Percentiles rank a stretch among this genome's conserved stretches.
Evolutionary conservation across 1,140 invertebrate species (phyloP).

Genomic region (Alviniconcha marisindica): DNA sequence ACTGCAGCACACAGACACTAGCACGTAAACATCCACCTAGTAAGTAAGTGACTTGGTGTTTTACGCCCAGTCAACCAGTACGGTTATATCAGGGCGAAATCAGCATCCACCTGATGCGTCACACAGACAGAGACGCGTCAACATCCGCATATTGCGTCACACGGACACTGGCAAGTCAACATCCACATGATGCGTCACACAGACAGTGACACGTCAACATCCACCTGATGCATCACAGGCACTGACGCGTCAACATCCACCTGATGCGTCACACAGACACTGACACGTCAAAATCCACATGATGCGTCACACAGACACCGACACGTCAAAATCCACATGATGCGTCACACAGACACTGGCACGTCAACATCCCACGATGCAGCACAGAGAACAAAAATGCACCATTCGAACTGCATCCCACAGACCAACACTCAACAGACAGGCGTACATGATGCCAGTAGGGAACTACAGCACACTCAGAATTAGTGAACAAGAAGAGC

Average conservation of each 20-base stretch:
- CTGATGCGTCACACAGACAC: background rate
- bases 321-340: too few species aligned
- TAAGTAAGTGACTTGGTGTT: too few species aligned
- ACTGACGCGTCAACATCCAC: background rate
- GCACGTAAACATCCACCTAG: background rate
- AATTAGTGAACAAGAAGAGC: too few species aligned
- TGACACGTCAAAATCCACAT: background rate
- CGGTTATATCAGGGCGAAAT: too few species aligned
- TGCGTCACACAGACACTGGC: background rate
- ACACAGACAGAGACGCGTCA: background rate
- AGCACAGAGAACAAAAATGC: background rate
- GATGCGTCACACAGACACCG: too few species aligned
- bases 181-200: background rate
- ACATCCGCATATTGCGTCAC: too few species aligned
- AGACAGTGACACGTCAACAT: background rate
- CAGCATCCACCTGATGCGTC: background rate
- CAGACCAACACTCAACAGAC: too few species aligned
- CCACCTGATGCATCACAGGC: too few species aligned
- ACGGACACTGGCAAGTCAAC: background rate
- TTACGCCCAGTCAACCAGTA: too few species aligned
- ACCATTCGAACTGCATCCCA: background rate
- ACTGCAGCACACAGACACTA: slow-evolving; percentile 53
- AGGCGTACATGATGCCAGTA: too few species aligned
- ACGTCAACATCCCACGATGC: too few species aligned
- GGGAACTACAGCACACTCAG: too few species aligned